Base-by-base conservation (phyloP, 2,113 vertebrate genomes). In the Scomber scombrus region DNA sequence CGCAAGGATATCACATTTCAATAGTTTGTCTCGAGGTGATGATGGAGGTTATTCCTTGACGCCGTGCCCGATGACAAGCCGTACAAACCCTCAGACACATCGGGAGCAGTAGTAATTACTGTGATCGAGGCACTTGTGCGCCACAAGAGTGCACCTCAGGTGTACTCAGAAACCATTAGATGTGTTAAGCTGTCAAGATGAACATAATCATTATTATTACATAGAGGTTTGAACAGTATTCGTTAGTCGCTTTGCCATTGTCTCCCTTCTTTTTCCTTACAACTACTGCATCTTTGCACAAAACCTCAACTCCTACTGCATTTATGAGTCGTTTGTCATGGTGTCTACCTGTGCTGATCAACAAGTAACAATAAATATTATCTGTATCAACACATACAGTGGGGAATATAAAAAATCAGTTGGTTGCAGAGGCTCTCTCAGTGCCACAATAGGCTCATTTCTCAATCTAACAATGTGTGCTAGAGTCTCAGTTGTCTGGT, bases 61-160 rank as follows among this genome's bases (percentile, higher is more conserved):
- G 71, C 58, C 75, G 77, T 14, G 52, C 26, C 56, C 66, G 61
- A 76, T 72, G 86, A 88, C 52, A 69, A 58, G 67, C 29, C 65
- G 12, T 13, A 50, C 26, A 29, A 79, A 74, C 62, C 75, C 70
- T 51, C 62, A 75, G 29, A 49, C 58, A 70, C 75, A 88, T 70
- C 29, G 55, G 21, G 52, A 23, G 46, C 21, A 34, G 62, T 2
- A 21, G 72, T 81, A 85, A 85, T 88, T 26, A 88, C 63, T 67
- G 70, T 76, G 70, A 77, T 88, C 26, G 14, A 78, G 78, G 73
- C 57, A 11, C 47, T 19, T 67, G 57, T 84, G 64, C 9, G 43
- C 56, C 76, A 56, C 78, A 40, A 54, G n/a, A 77, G 73, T 26
- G 65, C 49, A 31, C 26, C 56, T 70, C 58, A 55, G 78, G 64